Evolutionary conservation across 1,140 invertebrate species (phyloP), one percentile per base, ranked within the genome.

Genomic region (silkworm (Bombyx mori)): DNA sequence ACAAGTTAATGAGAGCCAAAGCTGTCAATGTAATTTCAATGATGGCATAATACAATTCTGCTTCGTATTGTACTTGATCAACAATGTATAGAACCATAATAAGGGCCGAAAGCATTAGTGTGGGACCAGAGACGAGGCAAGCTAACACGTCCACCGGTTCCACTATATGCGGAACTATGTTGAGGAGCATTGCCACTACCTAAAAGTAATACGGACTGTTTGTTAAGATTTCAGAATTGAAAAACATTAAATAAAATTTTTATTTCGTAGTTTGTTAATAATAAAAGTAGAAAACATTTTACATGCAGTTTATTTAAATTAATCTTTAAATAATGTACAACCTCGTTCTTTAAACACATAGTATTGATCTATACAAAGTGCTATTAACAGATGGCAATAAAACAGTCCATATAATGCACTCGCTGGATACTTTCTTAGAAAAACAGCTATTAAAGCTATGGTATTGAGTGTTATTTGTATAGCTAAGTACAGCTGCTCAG

Each of bases 171-270:
- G 82, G 78, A 52, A 84, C 66, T 60, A 86, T 76, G 78, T 75
- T 80, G 69, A 86, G 78, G 26, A 84, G 74, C 35, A 86, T 75
- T 62, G 81, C 79, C 69, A 83, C 66, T 79, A 79, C 79, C 82
- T 86, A 86, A 80, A 86, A 86, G 64, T 68, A 78, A 81, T 66
- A 63, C 52, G 22, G 7, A 35, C 5, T 12, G 6, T 52, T 48
- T 46, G 52, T 35, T 35, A 35, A 35, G 2, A 2, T 35, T 35
- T 35, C 26, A 35, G 26, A 35, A 35, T 35, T 35, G 2, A 35
- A 35, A 35, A 35, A 5, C 45, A 47, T 9, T 47, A 47, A 12
- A 9, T 47, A 10, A 9, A 1, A 47, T 47, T 47, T 47, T 12
- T 10, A 47, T 47, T 47, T 10, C 2, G 3, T 10, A 12, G 45